Base-by-base conservation (phyloP, 2,797 vertebrate species). In the Eidolon dupreanum region DNA sequence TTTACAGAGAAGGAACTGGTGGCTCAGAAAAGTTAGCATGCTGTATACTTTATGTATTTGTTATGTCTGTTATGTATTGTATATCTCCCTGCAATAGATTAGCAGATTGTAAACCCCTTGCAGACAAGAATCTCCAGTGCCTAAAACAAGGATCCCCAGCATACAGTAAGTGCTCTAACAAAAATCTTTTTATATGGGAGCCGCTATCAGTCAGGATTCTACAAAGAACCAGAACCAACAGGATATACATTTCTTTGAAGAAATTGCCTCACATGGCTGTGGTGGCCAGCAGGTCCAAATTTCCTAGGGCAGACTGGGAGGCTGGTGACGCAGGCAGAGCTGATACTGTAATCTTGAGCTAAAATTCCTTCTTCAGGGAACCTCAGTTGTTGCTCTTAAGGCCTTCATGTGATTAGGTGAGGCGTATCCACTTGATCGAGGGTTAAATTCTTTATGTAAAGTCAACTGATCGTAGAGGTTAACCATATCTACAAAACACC, bases 161-260 rank as follows among this genome's bases (percentile, higher is more conserved):
- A 65, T 57, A 66, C 8, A 53, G 1, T 63, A 92, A 74, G 31
- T 61, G 0, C 4, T 70, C 5, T 55, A 85, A 81, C 24, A 79
- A 59, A 87, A 59, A 43, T 1, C 1, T 28, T 81, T 86, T 38
- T 36, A 71, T n/a, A 31, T 63, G 12, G 82, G 8, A 49, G 5
- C 15, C 59, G 77, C 20, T 79, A 51, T 78, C 26, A 77, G 22
- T 71, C 33, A 81, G 24, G 16, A 53, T 83, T 95, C 15, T 83
- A 38, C 41, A 87, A 15, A 43, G 65, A 95, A 96, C 90, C 2
- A 66, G 26, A 89, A 83, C 24, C n/a, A 88, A 59, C 13, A 89
- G 3, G 8, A 79, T 33, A 83, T 22, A 26, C 16, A 74, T 66
- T 81, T 85, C 65, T 78, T 78, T 90, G 77, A 77, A 51, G 15